Evolutionary conservation across 1,140 invertebrate species (phyloP), one percentile per base, ranked within the genome.

Genomic region (Conopomorpha cramerella): DNA sequence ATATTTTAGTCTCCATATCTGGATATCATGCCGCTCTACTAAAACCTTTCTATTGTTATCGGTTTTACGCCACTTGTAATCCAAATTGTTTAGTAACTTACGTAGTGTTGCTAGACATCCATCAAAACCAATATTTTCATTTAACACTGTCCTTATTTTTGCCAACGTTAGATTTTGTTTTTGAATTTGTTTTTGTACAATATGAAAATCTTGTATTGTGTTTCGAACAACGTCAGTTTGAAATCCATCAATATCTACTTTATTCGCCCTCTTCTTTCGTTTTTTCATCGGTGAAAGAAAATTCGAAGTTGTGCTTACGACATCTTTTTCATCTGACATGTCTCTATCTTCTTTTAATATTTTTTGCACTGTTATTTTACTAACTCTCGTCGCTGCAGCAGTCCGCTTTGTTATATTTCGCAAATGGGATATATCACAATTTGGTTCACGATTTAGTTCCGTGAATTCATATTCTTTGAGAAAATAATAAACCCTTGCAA

Each of bases 31-130:
- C 13, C 39, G 26, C 14, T 41, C 33, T 7, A 14, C 12, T 15
- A 41, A 15, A 26, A 26, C 39, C 36, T 31, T 35, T 8, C 28
- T 12, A 16, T 23, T 30, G n/a, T 11, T 14, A 2, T 26, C 33
- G n/a, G 18, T 26, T 23, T 41, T 36, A 16, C 26, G 33, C 39
- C 39, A 41, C 8, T 35, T 36, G 17, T 34, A 41, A 17, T 34
- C 39, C 18, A 41, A 13, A 16, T 41, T 41, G 1, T 30, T 2
- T 16, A 34, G 26, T 30, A 36, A 26, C 15, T 35, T 25, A 25
- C 28, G 34, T 14, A 35, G 4, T 2, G 39, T 41, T 7, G 2
- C 14, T 23, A 26, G 12, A 16, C 39, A 41, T 3, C 16, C 39
- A 12, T 25, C 17, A n/a, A n/a, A n/a, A n/a, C n/a, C n/a, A n/a